A percentile compares a stretch with the other conserved stretches of the same genome.
These are phyloP conservation scores for Rallus limicola DNA, from an alignment of 2,113 vertebrate genomes.

Conservation along the genomic window DNA sequence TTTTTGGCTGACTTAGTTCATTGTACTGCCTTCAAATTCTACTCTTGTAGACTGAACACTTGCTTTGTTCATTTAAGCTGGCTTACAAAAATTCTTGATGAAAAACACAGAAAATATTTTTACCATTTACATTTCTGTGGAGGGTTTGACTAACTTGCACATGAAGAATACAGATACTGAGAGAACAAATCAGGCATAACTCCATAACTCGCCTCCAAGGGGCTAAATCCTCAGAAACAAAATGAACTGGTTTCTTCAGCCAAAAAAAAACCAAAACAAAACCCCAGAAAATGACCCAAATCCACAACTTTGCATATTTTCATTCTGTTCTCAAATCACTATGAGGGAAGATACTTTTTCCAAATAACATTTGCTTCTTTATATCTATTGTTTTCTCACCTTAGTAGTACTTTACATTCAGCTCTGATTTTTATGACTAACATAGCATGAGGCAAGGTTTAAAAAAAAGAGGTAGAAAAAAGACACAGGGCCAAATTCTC, in stretches of 20 bases:
- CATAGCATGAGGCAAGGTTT: not conserved
- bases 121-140: not conserved
- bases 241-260: not conserved
- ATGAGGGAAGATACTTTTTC: not conserved
- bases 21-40: not conserved
- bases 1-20: conserved; percentile 25
- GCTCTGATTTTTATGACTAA: not conserved
- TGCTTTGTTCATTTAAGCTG: not conserved
- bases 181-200: not conserved
- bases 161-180: not conserved
- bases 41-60: not conserved
- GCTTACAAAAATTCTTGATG: not conserved
- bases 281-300: too few species aligned
- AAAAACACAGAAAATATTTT: conserved; percentile 4
- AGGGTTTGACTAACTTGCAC: not conserved
- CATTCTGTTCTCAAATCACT: not conserved
- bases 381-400: not conserved
- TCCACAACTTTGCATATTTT: not conserved
- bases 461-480: not conserved
- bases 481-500: not conserved
- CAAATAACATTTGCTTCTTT: not conserved
- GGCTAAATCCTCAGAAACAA: not conserved
- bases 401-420: not conserved
- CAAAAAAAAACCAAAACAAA: not conserved
- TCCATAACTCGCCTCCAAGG: not conserved